Evolutionary conservation across 1,140 invertebrate genomes (phyloP).

Genomic region (Aleiodes sp.): DNA sequence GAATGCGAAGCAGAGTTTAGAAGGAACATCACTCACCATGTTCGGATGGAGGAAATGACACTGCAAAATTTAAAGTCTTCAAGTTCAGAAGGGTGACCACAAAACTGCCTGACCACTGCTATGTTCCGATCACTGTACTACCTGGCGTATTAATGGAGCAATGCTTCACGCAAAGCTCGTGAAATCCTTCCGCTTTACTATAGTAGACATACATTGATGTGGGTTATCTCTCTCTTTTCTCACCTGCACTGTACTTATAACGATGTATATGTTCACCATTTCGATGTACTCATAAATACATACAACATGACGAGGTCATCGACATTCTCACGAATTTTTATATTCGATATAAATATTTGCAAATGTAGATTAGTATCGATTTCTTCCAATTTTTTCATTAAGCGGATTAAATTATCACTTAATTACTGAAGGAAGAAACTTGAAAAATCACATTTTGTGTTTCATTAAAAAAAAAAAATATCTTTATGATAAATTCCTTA

Average conservation of each 20-base stretch:
- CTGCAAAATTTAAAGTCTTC: background rate
- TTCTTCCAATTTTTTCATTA: too few relatives aligned
- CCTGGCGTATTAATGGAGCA: conserved; percentile 29
- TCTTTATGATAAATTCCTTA: too few relatives aligned
- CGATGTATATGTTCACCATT: conserved; percentile 13
- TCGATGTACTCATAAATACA: conserved; percentile 5
- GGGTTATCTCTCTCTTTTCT: background rate
- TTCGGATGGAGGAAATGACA: background rate
- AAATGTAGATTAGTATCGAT: background rate
- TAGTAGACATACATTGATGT: conserved; percentile 17
- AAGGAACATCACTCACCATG: conserved; percentile 18
- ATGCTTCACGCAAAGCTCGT: conserved; percentile 21
- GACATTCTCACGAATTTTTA: conserved; percentile 5
- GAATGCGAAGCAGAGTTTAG: too few relatives aligned
- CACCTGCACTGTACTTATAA: background rate
- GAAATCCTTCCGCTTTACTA: conserved; percentile 9
- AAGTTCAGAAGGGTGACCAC: background rate
- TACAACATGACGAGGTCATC: conserved; percentile 1
- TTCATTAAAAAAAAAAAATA: too few relatives aligned
- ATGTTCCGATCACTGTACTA: conserved; percentile 25
- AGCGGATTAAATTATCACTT: too few relatives aligned
- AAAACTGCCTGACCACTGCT: conserved; percentile 15
- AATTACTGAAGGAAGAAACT: too few relatives aligned
- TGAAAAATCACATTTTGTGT: too few relatives aligned
- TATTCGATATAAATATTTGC: background rate